phyloP scores from a whole-genome alignment of 2,113 vertebrate species.

The Seriola rivoliana region DNA sequence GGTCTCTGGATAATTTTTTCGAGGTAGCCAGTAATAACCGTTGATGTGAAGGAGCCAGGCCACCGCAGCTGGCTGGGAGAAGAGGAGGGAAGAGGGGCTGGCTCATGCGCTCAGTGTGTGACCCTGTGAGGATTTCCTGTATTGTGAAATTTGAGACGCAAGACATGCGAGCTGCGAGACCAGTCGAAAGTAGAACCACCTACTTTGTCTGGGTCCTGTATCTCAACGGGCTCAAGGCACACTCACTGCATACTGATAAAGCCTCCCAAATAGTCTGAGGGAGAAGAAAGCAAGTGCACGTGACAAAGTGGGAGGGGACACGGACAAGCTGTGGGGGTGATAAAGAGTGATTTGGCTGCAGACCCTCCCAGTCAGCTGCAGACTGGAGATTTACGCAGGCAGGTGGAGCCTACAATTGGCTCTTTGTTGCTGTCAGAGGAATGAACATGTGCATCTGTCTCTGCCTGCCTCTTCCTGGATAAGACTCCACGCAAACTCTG shows the following conservation, averaged over 20 bases:
- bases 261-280: constrained; percentile 52
- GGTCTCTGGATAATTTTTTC: constrained; percentile 69
- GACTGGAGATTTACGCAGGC: constrained; percentile 73
- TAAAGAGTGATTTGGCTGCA: constrained; percentile 65
- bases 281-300: constrained; percentile 64
- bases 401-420: constrained; percentile 83
- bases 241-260: constrained; percentile 71
- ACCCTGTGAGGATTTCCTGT: constrained; percentile 68
- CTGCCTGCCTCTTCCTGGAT: constrained; percentile 66
- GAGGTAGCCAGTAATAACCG: constrained; percentile 60
- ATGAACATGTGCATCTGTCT: constrained; percentile 77
- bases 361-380: constrained; percentile 76
- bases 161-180: constrained; percentile 51
- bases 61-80: constrained; percentile 55
- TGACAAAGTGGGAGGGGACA: constrained; percentile 68
- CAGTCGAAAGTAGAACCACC: constrained; percentile 69
- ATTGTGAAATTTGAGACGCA: constrained; percentile 71
- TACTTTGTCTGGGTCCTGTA: constrained; percentile 58
- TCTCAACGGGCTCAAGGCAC: constrained; percentile 53
- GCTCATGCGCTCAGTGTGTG: constrained; percentile 38
- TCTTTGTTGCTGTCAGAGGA: constrained; percentile 81
- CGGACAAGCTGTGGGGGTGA: constrained; percentile 55
- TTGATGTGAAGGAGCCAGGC: constrained; percentile 63
- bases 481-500: constrained; percentile 51
- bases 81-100: constrained; percentile 32